Percentiles rank a stretch among this genome's conserved stretches.
Conservation (phyloP, 2,888 invertebrate genomes). For the Calephelis perditalis region DNA sequence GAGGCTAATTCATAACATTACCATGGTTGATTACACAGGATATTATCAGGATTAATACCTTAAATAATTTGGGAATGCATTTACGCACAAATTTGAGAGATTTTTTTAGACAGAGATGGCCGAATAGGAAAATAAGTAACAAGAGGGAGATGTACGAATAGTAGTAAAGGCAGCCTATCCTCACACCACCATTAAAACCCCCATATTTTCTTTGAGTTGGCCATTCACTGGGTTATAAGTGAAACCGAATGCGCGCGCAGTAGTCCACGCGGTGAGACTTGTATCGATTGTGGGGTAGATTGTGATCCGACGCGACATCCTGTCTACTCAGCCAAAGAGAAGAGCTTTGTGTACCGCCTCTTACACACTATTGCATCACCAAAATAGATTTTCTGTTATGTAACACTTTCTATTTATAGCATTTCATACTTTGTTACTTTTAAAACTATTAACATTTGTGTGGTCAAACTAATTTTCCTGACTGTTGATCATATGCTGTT, state of each 20-base stretch:
- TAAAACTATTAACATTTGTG: not conserved
- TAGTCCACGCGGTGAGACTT: slow-evolving; percentile 45
- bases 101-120: slow-evolving; percentile 43
- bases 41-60: too few species aligned
- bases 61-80: slow-evolving; percentile 45
- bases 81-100: slow-evolving; percentile 57
- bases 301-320: slow-evolving; percentile 41
- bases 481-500: too few species aligned
- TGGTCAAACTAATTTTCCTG: too few species aligned
- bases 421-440: not conserved
- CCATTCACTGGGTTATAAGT: slow-evolving; percentile 65
- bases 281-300: slow-evolving; percentile 60
- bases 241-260: slow-evolving; percentile 66
- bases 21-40: too few species aligned
- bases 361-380: slow-evolving; percentile 33
- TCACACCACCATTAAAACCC: slow-evolving; percentile 46
- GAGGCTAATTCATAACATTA: too few species aligned
- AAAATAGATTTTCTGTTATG: slow-evolving; percentile 27
- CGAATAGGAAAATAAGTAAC: slow-evolving; percentile 25
- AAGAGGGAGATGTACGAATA: slow-evolving; percentile 50
- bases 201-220: slow-evolving; percentile 51
- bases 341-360: slow-evolving; percentile 28
- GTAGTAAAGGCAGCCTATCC: slow-evolving; percentile 64
- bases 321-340: slow-evolving; percentile 39
- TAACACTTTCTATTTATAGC: slow-evolving; percentile 9